Base-by-base conservation (phyloP, 2,797 vertebrate genomes). In the Falco peregrinus region DNA sequence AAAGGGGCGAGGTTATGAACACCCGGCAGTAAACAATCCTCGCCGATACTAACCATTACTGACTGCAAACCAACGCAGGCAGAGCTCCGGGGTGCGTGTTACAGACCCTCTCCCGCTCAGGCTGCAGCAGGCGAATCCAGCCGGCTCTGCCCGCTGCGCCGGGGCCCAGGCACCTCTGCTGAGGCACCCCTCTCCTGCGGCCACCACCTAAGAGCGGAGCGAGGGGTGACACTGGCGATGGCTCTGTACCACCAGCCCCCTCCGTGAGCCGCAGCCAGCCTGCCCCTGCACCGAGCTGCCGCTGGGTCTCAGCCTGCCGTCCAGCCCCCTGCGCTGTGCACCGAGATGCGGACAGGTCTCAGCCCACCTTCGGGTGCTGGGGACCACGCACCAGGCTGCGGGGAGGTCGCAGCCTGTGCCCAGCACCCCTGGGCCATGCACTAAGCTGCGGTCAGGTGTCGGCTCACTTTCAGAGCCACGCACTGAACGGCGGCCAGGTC, bases 201-300 rank as follows among this genome's bases (percentile, higher is more conserved):
- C 13, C 9, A 16, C 75, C 87, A 16, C 75, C 87, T 6, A 3
- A 1, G 50, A 69, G 37, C 11, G 1, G 28, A 54, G 33, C 0
- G 1, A 37, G 8, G 29, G 29, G n/a, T 19, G 78, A 57, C 13
- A 29, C 0, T 2, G 9, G 5, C 3, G 41, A 41, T 4, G 9
- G 41, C 33, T 28, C 18, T 2, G 2, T 57, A 16, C 14, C 65
- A 39, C 47, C 19, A 7, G 14, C 9, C 47, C n/a, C n/a, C 26
- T 39, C 33, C 25, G 26, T 3, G 9, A 41, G 45, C 71, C 12
- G 3, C 5, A 16, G 12, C 53, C 43, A 41, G 2, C 18, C 47
- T 41, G 48, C 7, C 51, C 19, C 35, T 39, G 87, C 43, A 18
- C 21, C 0, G 6, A 73, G 68, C 48, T 69, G 59, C 83, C 31